Base-by-base conservation (phyloP, 2,888 invertebrate genomes). In the Amphipyra tragopoginis region DNA sequence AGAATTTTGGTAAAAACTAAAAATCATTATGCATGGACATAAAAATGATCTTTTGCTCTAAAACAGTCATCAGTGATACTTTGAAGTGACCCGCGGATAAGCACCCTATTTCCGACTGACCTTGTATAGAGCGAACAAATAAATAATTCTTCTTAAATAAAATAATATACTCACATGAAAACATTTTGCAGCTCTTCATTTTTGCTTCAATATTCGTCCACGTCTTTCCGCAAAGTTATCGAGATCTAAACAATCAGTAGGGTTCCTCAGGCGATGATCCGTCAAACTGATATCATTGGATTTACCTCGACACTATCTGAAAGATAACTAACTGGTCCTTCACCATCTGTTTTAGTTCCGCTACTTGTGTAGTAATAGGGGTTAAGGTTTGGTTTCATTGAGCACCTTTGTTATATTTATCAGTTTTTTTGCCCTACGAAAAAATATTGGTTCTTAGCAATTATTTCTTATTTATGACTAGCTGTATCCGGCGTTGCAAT, bases 241-340 rank as follows among this genome's bases (percentile, higher is more conserved):
- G n/a, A 43, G 48, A 71, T 69, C 14, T 69, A 5, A 48, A 9
- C 8, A 1, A 48, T 70, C 47, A 44, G 29, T 14, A 33, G 14
- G 9, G n/a, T 21, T 53, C 34, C 47, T 72, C 78, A 61, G 21
- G n/a, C 52, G 59, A 73, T 68, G 50, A 71, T 62, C 77, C 63
- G 58, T 77, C 75, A 60, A 39, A 49, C 11, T 26, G 51, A 49
- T 73, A 78, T 75, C 72, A 26, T 42, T 51, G 52, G 62, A 66
- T 72, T 75, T 69, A 56, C 39, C 52, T 44, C 57, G 75, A 75
- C 78, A 75, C 63, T 75, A 77, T 77, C 77, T 56, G 45, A 44
- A 57, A 76, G 79, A 79, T 78, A 79, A 74, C 79, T 78, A 76
- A 71, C 76, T 79, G 54, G 48, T 66, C 15, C 60, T 53, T 39